phyloP scores from a whole-genome alignment of 1,140 invertebrate species.

The Heliconius melpomene region DNA sequence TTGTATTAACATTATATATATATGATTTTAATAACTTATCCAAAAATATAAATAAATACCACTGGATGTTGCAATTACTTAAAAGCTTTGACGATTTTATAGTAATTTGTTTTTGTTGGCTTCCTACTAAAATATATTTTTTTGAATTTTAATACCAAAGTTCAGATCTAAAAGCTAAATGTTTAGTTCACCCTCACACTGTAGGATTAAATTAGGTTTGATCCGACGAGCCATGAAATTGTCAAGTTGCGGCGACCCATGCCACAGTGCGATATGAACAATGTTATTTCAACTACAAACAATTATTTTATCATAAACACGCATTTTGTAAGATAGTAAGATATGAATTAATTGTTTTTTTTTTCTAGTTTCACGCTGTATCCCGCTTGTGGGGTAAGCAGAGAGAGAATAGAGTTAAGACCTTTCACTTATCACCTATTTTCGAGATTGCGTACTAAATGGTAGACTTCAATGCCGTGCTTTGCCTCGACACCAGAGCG shows the following conservation, averaged over 20 bases:
- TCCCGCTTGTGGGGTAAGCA: too few species aligned
- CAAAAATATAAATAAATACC: conserved; percentile 24
- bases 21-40: conserved; percentile 46
- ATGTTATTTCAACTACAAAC: conserved; percentile 24
- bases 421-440: too few species aligned
- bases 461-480: too few species aligned
- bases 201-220: conserved; percentile 55
- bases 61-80: not conserved
- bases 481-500: too few species aligned
- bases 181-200: conserved; percentile 20
- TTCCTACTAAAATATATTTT: not conserved
- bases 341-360: not conserved
- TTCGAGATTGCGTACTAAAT: too few species aligned
- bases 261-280: conserved; percentile 25
- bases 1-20: conserved; percentile 46
- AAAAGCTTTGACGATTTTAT: not conserved
- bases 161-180: conserved; percentile 16
- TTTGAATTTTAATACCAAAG: not conserved
- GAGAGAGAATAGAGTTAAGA: too few species aligned
- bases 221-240: conserved; percentile 58
- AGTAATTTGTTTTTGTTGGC: not conserved
- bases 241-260: conserved; percentile 48
- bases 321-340: not conserved
- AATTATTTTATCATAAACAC: conserved; percentile 14
- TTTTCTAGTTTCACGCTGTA: too few species aligned